Conservation (phyloP, 2,113 vertebrate species). For the Chelonoidis abingdonii region DNA sequence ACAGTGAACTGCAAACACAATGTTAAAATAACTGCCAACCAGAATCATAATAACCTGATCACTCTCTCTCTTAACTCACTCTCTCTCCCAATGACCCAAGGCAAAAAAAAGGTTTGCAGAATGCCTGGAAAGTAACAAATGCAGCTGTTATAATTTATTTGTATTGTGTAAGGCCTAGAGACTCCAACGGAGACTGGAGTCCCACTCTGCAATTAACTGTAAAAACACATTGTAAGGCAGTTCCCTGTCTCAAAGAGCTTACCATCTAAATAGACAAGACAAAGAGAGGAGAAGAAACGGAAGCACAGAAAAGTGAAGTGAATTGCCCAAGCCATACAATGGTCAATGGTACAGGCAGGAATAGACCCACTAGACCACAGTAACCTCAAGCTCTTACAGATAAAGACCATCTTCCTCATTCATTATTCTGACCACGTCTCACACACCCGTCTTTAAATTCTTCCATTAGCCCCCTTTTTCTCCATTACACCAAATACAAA, state of each 20-base stretch:
- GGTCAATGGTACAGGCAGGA: not conserved
- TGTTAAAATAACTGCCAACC: not conserved
- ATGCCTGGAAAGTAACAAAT: not conserved
- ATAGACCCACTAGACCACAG: not conserved
- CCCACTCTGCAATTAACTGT: not conserved
- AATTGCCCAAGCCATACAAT: not conserved
- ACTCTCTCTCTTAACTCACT: not conserved
- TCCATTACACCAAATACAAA: not conserved
- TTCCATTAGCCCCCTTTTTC: not conserved
- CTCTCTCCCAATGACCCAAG: not conserved
- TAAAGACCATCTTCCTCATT: not conserved
- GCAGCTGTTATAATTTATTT: not conserved
- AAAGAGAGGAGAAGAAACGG: not conserved
- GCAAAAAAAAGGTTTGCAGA: not conserved
- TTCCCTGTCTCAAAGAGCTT: not conserved
- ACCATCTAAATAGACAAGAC: not conserved
- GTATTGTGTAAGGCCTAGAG: not conserved
- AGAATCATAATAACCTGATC: not conserved
- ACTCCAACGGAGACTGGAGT: not conserved
- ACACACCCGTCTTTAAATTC: not conserved
- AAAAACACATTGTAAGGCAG: accelerated
- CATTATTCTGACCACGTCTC: not conserved
- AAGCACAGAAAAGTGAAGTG: not conserved
- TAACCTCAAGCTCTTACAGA: not conserved
- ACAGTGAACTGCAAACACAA: not conserved